Base-by-base conservation (phyloP, 2,797 vertebrate genomes). In the Gallinago nigripennis region DNA sequence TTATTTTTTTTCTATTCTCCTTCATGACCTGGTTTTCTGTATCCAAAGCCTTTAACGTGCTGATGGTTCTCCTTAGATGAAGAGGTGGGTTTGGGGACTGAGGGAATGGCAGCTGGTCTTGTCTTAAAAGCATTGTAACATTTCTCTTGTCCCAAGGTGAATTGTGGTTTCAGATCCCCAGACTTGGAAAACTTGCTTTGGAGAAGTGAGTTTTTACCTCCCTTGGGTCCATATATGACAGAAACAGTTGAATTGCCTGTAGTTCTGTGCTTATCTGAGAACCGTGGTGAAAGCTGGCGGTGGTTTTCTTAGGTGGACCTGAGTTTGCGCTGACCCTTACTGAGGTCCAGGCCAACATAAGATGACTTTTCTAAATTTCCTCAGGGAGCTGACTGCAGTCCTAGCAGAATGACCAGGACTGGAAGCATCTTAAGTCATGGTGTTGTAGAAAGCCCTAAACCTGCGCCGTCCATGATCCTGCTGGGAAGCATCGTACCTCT, bases 101-200 rank as follows among this genome's bases (percentile, higher is more conserved):
- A 35, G 1, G 24, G 72, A 70, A 31, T 0, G 0, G 65, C 78
- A 71, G 68, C 41, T 51, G 37, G 30, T 64, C 71, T 69, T 24
- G 10, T 69, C 78, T 82, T 1, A 23, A 24, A 70, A 63, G 39
- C 4, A 5, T 19, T 41, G 35, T 9, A 20, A 11, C 8, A 13
- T 72, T 90, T 73, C 51, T 86, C 58, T 50, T 64, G 39, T 76
- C 53, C 28, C 16, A 37, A 70, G 12, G 41, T 76, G 48, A 91
- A 72, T 82, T 51, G 54, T 16, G 12, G 69, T 79, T 88, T 92
- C 63, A 75, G 37, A 72, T 60, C 45, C n/a, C 41, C 39, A 43
- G 53, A 16, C 30, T 18, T 57, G 56, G 46, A 15, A 19, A 79
- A 79, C 33, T 43, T 70, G 35, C 45, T 84, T 69, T 13, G 4